A percentile compares a stretch with the other conserved stretches of the same genome.
phyloP scores from a whole-genome alignment of 2,888 invertebrate genomes.

The Elmis aenea region DNA sequence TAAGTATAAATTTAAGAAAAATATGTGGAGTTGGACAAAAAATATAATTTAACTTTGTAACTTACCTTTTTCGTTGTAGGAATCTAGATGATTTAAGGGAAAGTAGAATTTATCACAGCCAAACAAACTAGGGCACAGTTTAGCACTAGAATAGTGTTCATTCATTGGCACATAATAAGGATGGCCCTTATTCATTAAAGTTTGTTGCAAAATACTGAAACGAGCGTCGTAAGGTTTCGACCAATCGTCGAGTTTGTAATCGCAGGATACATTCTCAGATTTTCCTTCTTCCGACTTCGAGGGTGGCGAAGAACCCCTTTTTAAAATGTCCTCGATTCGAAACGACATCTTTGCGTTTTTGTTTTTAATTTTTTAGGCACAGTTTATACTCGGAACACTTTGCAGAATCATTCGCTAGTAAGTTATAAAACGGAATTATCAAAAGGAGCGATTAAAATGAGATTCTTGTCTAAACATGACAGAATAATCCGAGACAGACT shows the following conservation, averaged over 20 bases:
- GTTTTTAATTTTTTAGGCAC: too few relatives aligned
- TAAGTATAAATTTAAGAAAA: too few relatives aligned
- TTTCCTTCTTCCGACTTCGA: too few relatives aligned
- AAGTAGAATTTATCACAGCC: conserved; percentile 22
- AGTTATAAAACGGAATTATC: neutral
- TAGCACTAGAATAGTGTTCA: conserved; percentile 18
- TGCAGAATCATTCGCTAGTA: too few relatives aligned
- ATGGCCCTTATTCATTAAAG: conserved; percentile 24
- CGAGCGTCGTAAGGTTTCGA: conserved; percentile 1
- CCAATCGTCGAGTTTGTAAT: neutral
- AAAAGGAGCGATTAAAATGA: conserved; percentile 1
- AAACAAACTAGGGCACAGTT: conserved; percentile 15
- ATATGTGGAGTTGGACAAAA: too few relatives aligned
- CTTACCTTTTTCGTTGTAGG: conserved; percentile 25
- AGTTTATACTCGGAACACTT: too few relatives aligned
- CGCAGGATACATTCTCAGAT: neutral
- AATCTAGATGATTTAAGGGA: conserved; percentile 18
- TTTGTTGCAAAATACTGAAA: conserved; percentile 29
- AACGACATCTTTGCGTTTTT: conserved; percentile 39
- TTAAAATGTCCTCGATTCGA: conserved; percentile 37
- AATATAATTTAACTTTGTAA: too few relatives aligned
- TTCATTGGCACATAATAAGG: conserved; percentile 17
- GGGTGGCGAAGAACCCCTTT: conserved; percentile 17
- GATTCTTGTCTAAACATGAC: conserved; percentile 1
- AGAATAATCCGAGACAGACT: conserved; percentile 11